Conservation (phyloP, 2,888 invertebrate species). For the Quadroppia sp. region DNA sequence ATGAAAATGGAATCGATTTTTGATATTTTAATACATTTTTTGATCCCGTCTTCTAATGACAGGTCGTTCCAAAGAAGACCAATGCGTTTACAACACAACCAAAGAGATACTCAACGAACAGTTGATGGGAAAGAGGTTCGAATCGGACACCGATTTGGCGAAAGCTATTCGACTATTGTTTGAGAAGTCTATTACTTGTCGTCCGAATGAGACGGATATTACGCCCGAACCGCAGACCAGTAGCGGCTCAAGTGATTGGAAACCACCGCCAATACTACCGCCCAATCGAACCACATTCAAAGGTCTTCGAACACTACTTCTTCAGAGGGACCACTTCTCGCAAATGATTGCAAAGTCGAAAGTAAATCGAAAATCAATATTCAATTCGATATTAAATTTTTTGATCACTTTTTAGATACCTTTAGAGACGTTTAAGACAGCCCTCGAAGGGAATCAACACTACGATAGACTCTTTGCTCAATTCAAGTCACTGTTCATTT, state of each 20-base stretch:
- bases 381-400: neutral
- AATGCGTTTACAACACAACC: slow-evolving; percentile 18
- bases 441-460: neutral
- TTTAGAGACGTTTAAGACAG: neutral
- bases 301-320: neutral
- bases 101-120: slow-evolving; percentile 1
- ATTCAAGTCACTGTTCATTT: slow-evolving; percentile 32
- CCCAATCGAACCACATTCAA: slow-evolving; percentile 17
- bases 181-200: neutral
- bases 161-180: slow-evolving; percentile 11
- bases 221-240: neutral
- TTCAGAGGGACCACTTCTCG: slow-evolving; percentile 27
- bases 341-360: slow-evolving; percentile 17
- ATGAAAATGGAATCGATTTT: too few species aligned
- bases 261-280: slow-evolving; percentile 7
- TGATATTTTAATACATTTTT: neutral
- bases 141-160: neutral
- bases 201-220: neutral
- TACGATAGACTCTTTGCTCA: slow-evolving; percentile 5
- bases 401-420: neutral
- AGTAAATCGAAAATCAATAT: neutral
- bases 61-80: slow-evolving; percentile 3
- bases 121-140: neutral
- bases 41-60: neutral
- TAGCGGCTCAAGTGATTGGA: neutral